A percentile compares a stretch with the other conserved stretches of the same genome.
These are phyloP conservation scores for Aphidius gifuensis DNA, from an alignment of 1,140 invertebrate species.

Conservation along the genomic window DNA sequence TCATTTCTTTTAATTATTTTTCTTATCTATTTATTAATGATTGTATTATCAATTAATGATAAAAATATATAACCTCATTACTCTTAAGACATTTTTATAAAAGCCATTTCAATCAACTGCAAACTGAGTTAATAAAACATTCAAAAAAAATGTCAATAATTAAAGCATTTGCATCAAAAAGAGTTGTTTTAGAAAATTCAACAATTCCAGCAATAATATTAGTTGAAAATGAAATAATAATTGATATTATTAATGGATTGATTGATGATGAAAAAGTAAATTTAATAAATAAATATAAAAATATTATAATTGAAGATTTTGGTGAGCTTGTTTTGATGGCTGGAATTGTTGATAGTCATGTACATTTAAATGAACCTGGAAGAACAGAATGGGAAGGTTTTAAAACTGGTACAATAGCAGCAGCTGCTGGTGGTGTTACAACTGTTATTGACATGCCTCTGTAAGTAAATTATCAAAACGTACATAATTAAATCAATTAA, in stretches of 20 bases:
- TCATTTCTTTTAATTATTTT: no score
- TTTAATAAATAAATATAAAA: conserved; percentile 23
- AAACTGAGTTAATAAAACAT: neutral
- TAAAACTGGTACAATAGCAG: conserved; percentile 65
- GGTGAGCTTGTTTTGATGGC: conserved; percentile 67
- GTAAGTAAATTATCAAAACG: conserved; percentile 47
- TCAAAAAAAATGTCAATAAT: neutral
- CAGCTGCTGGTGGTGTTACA: conserved; percentile 70
- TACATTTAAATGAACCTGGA: conserved; percentile 86
- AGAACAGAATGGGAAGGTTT: conserved; percentile 72
- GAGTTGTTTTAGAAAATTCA: conserved; percentile 27
- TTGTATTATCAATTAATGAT: neutral
- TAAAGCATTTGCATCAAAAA: conserved; percentile 28
- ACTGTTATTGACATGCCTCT: conserved; percentile 74
- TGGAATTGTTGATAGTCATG: conserved; percentile 84
- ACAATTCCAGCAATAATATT: conserved; percentile 32
- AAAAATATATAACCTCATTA: no score
- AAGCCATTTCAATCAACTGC: no score
- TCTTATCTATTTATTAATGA: neutral
- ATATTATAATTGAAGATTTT: conserved; percentile 50
- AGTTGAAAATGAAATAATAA: conserved; percentile 28
- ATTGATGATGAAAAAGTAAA: conserved; percentile 9
- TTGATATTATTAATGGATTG: conserved; percentile 24
- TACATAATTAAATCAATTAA: neutral
- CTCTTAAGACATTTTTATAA: no score